A percentile compares a stretch with the other conserved stretches of the same genome.
Evolutionary conservation across 2,113 vertebrate genomes (phyloP).

Genomic region (Petromus typicus): DNA sequence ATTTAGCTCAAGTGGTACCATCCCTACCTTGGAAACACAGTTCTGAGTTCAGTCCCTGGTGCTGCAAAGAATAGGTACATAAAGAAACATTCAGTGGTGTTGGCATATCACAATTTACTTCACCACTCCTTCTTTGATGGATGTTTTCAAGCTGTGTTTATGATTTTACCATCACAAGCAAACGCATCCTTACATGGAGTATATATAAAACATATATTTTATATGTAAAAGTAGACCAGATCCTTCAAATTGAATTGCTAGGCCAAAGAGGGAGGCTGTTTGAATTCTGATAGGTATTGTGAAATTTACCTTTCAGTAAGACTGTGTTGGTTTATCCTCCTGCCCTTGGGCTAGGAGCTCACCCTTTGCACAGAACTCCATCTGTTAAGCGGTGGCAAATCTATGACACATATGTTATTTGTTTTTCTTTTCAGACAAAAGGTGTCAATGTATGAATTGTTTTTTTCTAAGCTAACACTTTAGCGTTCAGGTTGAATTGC

Average conservation of each 20-base stretch:
- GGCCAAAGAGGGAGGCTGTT: conserved; percentile 19
- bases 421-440: no score
- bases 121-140: not conserved
- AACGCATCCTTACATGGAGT: not conserved
- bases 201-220: not conserved
- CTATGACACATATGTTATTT: no score
- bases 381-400: no score
- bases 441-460: no score
- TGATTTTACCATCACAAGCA: conserved; percentile 38
- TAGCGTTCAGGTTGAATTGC: no score
- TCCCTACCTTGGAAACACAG: no score
- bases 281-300: not conserved
- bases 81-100: not conserved
- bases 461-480: no score
- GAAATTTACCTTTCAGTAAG: not conserved
- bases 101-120: not conserved
- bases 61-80: no score
- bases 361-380: not conserved
- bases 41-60: no score
- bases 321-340: not conserved
- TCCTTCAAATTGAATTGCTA: conserved; percentile 20
- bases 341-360: not conserved
- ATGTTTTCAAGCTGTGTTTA: conserved; percentile 14
- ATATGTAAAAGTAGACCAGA: not conserved
- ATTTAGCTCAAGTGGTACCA: no score